Evolutionary conservation across 2,888 invertebrate genomes (phyloP).

Genomic region (Euzetes globulus): DNA sequence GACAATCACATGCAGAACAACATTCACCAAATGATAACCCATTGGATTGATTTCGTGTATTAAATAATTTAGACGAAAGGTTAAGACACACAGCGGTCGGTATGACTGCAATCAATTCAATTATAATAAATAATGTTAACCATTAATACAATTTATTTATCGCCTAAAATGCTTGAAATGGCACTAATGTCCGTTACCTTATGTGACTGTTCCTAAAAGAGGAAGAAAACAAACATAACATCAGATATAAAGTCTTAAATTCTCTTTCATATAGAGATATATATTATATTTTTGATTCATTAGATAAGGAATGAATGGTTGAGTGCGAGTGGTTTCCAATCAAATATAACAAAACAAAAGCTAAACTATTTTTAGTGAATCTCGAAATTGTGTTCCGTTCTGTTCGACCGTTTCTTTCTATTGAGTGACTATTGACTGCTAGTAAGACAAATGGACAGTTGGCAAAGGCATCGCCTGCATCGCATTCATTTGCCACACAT

Average conservation of each 20-base stretch:
- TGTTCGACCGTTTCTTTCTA: not conserved
- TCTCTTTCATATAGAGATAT: slow-evolving; percentile 1
- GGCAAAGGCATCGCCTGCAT: slow-evolving; percentile 13
- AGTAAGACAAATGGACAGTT: slow-evolving; percentile 29
- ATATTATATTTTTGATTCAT: slow-evolving; percentile 19
- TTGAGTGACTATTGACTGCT: slow-evolving; percentile 9
- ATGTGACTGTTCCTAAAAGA: slow-evolving; percentile 34
- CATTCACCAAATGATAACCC: slow-evolving; percentile 42
- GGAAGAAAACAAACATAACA: slow-evolving; percentile 15
- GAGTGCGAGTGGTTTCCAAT: slow-evolving; percentile 19
- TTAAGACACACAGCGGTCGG: slow-evolving; percentile 42
- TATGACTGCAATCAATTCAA: slow-evolving; percentile 37
- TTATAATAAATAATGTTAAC: not conserved
- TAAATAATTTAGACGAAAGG: slow-evolving; percentile 41
- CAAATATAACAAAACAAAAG: not conserved
- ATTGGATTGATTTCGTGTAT: slow-evolving; percentile 40
- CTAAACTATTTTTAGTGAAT: not conserved
- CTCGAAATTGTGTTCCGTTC: not conserved
- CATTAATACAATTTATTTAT: slow-evolving; percentile 5
- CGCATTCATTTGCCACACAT: slow-evolving; percentile 18
- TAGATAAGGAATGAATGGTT: slow-evolving; percentile 18
- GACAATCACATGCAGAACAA: slow-evolving; percentile 39
- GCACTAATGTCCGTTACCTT: slow-evolving; percentile 20
- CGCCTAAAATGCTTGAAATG: not conserved
- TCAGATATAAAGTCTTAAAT: slow-evolving; percentile 6